Evolutionary conservation across 2,888 invertebrate genomes (phyloP), one percentile per base, ranked within the genome.

Genomic region (Trypoxylon attenuatum): DNA sequence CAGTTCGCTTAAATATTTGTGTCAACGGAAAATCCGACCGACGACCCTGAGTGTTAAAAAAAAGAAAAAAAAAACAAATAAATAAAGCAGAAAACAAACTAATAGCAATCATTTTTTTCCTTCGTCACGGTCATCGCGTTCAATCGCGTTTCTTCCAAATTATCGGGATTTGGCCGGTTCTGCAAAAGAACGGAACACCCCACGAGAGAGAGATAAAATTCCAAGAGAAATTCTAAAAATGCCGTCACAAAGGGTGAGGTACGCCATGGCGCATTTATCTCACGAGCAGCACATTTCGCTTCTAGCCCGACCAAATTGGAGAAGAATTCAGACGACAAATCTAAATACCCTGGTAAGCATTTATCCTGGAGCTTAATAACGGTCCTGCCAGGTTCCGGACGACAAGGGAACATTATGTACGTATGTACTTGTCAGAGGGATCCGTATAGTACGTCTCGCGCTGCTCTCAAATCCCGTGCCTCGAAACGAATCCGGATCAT

Each of bases 251-350:
- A 81, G 79, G 71, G 71, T 84, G 56, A 84, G 77, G 75, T 83
- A 83, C 62, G 82, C 82, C 22, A 75, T 78, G 72, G 75, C 73
- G 66, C 84, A 84, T 73, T 75, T 84, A 46, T 78, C 83, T 49
- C 71, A 43, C 16, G 63, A 76, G 33, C 71, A 78, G 55, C 73
- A 84, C 64, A 76, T 63, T 49, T 67, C 77, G 18, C 41, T 77
- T 33, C 64, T 84, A 10, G 82, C 84, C 1, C 74, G 63, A 25
- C 84, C 84, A 10, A 66, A 71, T 49, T 82, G 80, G 82, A 74
- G 83, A 47, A 78, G 78, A 33, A 47, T 46, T 22, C 66, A 65
- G 56, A 69, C 56, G 43, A 29, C 13, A 5, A 58, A 76, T 22
- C n/a, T 43, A 2, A 42, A 72, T 42, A 5, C 50, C 5, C n/a